These are phyloP conservation scores for Orthonyx spaldingii DNA, from an alignment of 2,113 vertebrate species.

Conservation along the genomic window DNA sequence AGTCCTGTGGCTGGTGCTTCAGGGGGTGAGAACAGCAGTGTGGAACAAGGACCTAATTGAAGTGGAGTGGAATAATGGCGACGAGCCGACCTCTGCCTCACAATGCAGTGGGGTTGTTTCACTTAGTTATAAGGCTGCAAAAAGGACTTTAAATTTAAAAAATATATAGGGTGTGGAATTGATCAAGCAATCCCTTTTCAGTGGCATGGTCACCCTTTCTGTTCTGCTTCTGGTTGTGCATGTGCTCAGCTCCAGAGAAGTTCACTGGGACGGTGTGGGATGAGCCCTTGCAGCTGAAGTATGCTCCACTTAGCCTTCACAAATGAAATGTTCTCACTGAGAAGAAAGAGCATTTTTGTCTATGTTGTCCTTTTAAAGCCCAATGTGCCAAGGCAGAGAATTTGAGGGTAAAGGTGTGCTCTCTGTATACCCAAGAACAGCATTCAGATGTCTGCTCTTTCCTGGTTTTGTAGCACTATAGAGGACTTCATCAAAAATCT, in stretches of 20 bases:
- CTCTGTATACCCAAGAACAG: not conserved
- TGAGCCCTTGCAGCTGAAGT: not conserved
- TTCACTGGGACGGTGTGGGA: not conserved
- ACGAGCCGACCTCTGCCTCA: not conserved
- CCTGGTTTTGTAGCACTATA: not conserved
- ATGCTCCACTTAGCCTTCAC: not conserved
- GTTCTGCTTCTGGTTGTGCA: not conserved
- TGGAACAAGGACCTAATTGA: constrained; percentile 30
- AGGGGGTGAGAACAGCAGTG: not conserved
- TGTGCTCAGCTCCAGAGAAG: not conserved
- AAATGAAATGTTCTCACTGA: not conserved
- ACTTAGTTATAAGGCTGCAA: not conserved
- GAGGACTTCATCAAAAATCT: not conserved
- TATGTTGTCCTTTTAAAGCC: not conserved
- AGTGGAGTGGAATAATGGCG: not conserved
- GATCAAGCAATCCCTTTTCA: not conserved
- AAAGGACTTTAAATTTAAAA: not conserved
- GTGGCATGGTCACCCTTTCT: not conserved
- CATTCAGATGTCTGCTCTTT: not conserved
- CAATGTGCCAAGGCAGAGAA: not conserved
- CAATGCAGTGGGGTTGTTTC: not conserved
- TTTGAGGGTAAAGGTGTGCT: not conserved
- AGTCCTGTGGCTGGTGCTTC: not conserved
- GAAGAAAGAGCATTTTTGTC: not conserved
- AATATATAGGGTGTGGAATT: not conserved